Percentiles rank a stretch among this genome's conserved stretches.
Evolutionary conservation across 2,888 invertebrate species (phyloP).

Genomic region (Brachynemurus nebulosus): DNA sequence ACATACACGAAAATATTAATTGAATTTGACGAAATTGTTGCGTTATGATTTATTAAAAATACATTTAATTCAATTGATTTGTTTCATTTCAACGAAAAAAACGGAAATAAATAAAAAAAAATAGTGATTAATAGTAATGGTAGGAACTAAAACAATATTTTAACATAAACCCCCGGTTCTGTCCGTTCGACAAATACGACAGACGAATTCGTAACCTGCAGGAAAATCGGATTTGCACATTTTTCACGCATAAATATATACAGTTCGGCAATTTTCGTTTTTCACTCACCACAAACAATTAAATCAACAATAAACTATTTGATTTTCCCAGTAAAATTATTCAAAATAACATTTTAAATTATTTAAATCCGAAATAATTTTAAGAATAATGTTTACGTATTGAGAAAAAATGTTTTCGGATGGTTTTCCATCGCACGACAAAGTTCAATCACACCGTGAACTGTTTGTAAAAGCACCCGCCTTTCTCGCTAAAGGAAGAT

Average conservation of each 20-base stretch:
- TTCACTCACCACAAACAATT: neutral
- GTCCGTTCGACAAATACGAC: constrained; percentile 4
- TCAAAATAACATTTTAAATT: neutral
- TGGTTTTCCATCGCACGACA: no score
- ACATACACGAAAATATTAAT: neutral
- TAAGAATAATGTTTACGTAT: neutral
- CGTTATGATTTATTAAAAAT: no score
- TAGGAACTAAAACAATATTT: neutral
- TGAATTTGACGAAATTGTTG: neutral
- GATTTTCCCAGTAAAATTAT: neutral
- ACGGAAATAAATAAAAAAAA: no score
- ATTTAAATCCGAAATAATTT: neutral
- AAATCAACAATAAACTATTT: neutral
- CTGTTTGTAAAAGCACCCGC: constrained; percentile 5
- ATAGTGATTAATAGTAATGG: no score
- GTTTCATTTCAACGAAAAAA: no score
- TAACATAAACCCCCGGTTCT: constrained; percentile 6
- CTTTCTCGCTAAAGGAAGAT: constrained; percentile 8
- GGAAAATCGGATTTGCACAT: constrained; percentile 5
- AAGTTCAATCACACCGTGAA: no score
- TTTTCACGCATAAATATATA: neutral
- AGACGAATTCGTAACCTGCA: constrained; percentile 9
- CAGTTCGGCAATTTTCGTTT: constrained; percentile 2
- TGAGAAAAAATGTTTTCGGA: no score
- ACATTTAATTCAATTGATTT: no score